Percentiles rank a stretch among this genome's conserved stretches.
Evolutionary conservation across 2,888 invertebrate species (phyloP).

Genomic region (Papilio elwesi): DNA sequence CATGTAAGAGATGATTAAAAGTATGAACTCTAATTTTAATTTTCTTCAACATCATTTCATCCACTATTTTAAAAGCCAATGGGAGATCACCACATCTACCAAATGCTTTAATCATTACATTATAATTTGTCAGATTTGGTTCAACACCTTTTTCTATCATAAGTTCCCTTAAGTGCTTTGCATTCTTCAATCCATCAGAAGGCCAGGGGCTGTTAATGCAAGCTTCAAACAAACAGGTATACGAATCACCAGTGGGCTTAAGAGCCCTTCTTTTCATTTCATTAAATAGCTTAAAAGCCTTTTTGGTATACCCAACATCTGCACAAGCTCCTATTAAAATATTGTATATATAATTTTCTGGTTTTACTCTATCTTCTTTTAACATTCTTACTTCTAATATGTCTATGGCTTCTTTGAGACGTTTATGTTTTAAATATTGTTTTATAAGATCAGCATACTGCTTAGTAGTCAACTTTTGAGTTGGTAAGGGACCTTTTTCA

Average conservation of each 20-base stretch:
- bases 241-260: conserved; percentile 88
- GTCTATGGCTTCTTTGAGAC: conserved; percentile 90
- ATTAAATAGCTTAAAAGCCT: conserved; percentile 92
- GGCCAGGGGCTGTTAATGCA: conserved; percentile 91
- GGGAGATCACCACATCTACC: conserved; percentile 91
- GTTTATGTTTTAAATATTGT: conserved; percentile 84
- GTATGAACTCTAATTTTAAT: conserved; percentile 87
- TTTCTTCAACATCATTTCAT: conserved; percentile 90
- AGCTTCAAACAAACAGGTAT: conserved; percentile 94
- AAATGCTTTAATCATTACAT: conserved; percentile 96
- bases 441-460: conserved; percentile 90
- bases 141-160: conserved; percentile 88
- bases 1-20: conserved; percentile 92
- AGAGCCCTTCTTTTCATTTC: conserved; percentile 91
- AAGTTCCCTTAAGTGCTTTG: conserved; percentile 86
- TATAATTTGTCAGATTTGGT: conserved; percentile 91
- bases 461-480: conserved; percentile 83
- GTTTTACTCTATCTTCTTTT: conserved; percentile 90
- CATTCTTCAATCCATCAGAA: conserved; percentile 87
- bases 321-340: conserved; percentile 93
- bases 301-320: conserved; percentile 91
- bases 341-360: conserved; percentile 91
- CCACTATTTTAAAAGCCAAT: conserved; percentile 91
- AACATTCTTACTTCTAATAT: conserved; percentile 91
- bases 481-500: conserved; percentile 75